Evolutionary conservation across 2,797 vertebrate genomes (phyloP).

Genomic region (Sebastes umbrosus): DNA sequence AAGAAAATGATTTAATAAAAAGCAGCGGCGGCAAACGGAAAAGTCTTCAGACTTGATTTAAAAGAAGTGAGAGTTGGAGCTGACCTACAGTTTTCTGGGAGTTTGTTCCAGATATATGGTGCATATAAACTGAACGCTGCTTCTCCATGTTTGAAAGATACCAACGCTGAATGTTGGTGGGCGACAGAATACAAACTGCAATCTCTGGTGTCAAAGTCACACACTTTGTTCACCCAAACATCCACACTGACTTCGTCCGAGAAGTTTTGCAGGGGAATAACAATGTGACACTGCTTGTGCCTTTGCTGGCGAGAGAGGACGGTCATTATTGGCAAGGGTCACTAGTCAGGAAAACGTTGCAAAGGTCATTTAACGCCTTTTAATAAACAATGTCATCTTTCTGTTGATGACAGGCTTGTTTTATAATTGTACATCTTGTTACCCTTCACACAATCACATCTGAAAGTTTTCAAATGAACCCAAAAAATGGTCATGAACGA

Average conservation of each 20-base stretch:
- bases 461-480: conserved; percentile 19
- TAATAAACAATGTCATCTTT: not conserved
- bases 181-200: not conserved
- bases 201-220: not conserved
- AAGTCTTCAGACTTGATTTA: too few relatives aligned
- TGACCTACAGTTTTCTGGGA: too few relatives aligned
- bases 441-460: not conserved
- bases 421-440: not conserved
- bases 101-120: too few relatives aligned
- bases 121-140: too few relatives aligned
- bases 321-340: not conserved
- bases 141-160: not conserved
- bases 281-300: not conserved
- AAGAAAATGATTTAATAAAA: too few relatives aligned
- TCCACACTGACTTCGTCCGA: not conserved
- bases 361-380: not conserved
- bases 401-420: not conserved
- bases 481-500: conserved; percentile 9
- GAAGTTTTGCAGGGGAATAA: not conserved
- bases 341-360: not conserved
- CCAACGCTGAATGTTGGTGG: not conserved
- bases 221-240: not conserved
- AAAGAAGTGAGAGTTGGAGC: too few relatives aligned
- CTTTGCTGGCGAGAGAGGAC: not conserved
- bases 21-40: too few relatives aligned